Evolutionary conservation across 1,140 invertebrate genomes (phyloP), one percentile per base, ranked within the genome.

Genomic region (Procambarus clarkii): DNA sequence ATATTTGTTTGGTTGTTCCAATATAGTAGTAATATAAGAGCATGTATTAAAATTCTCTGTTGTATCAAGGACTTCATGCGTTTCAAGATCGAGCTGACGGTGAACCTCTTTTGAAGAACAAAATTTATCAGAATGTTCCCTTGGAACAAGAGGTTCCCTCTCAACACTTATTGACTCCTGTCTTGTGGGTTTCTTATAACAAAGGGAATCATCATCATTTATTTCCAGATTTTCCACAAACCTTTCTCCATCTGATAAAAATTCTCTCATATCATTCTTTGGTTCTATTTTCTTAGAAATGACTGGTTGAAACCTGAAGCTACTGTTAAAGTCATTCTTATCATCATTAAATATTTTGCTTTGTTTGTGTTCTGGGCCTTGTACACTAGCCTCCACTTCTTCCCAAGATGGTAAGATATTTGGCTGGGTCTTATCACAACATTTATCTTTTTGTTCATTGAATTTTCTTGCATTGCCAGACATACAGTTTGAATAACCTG

Each of bases 281-380:
- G 2, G 50, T 85, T 21, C 69, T 50, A 48, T n/a, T 13, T 76
- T 86, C 18, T 64, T 89, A 1, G 48, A 54, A 13, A 74, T 76
- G 24, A 89, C 79, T 71, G 87, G 87, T 11, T 82, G 21, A 76
- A 89, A 89, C 44, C 45, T 89, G 24, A 89, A 89, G 64, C 79
- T 76, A 48, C 45, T 76, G 34, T 89, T 46, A 0, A 54, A 64
- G n/a, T 69, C 24, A 21, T 7, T 18, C 5, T 5, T 71, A 71
- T 34, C n/a, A 24, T n/a, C 4, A 18, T 64, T 64, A 64, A 13
- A 15, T 13, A 15, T 64, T 34, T 24, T 34, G n/a, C 2, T 34
- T 64, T 64, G 60, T 0, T 3, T 64, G n/a, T 24, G n/a, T 34
- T 18, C 21, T 18, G 24, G 4, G 4, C n/a, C 24, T 3, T 3